Percentiles rank a stretch among this genome's conserved stretches.
These are phyloP conservation scores for Tragelaphus eurycerus DNA, from an alignment of 2,797 vertebrate genomes.

Conservation along the genomic window DNA sequence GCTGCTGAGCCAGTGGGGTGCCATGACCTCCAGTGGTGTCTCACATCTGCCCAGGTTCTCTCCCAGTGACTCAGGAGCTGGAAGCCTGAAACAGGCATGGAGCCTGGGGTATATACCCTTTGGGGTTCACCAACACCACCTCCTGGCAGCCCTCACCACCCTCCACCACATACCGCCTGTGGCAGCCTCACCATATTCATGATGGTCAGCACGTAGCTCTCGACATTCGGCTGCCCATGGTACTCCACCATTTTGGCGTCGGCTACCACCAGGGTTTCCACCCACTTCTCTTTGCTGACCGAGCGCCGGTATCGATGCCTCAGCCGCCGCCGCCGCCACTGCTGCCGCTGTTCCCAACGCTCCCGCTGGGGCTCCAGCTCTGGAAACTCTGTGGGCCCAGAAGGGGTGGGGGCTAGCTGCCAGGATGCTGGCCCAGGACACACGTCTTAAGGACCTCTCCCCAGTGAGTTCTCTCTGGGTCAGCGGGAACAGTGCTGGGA, in stretches of 20 bases:
- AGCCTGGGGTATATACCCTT: too few species aligned
- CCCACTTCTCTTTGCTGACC: slow-evolving; percentile 96
- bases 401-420: background rate
- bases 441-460: background rate
- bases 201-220: slow-evolving; percentile 93
- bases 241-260: slow-evolving; percentile 97
- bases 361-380: slow-evolving; percentile 85
- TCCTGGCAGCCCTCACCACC: accelerated
- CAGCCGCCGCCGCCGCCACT: slow-evolving; percentile 71
- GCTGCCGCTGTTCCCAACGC: slow-evolving; percentile 87
- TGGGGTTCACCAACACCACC: background rate
- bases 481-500: accelerated
- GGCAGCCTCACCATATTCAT: slow-evolving; percentile 95
- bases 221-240: slow-evolving; percentile 89
- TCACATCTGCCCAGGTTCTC: background rate
- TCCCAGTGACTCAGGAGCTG: background rate
- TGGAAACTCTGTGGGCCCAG: slow-evolving; percentile 75
- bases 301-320: slow-evolving; percentile 88
- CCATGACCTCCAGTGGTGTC: background rate
- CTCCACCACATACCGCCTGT: accelerated
- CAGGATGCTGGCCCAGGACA: accelerated
- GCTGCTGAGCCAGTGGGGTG: background rate
- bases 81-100: background rate
- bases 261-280: slow-evolving; percentile 97
- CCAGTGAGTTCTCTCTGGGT: background rate